Evolutionary conservation across 2,113 vertebrate species (phyloP).

Genomic region (Sialia sialis): DNA sequence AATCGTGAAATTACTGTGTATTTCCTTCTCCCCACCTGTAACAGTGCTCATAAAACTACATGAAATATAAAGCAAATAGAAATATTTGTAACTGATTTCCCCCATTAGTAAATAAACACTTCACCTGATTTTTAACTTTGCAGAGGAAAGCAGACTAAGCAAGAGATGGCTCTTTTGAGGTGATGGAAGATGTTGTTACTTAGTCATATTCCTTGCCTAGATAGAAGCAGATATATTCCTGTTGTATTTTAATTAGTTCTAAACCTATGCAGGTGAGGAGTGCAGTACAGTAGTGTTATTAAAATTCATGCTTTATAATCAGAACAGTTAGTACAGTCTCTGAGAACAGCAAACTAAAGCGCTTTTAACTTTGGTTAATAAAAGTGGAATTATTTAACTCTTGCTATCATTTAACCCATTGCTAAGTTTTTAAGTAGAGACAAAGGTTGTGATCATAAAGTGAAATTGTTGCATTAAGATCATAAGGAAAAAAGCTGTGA

Average conservation of each 20-base stretch:
- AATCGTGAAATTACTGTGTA: too few relatives aligned
- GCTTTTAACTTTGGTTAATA: neutral
- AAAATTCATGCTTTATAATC: constrained; percentile 24
- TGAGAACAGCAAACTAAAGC: neutral
- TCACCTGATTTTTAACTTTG: neutral
- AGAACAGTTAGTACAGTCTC: neutral
- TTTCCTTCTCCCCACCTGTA: neutral
- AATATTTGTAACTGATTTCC: neutral
- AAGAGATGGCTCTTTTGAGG: neutral
- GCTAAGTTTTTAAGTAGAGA: neutral
- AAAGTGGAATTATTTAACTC: neutral
- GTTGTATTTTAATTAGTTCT: constrained; percentile 2
- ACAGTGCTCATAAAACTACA: neutral
- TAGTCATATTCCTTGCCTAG: neutral
- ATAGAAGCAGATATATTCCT: neutral
- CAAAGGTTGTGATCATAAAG: neutral
- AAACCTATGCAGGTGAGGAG: neutral
- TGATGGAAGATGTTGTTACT: neutral
- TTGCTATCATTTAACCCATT: neutral
- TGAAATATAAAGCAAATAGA: neutral
- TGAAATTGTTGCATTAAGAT: neutral
- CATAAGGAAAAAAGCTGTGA: neutral
- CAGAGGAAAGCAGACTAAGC: neutral
- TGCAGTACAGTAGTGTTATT: neutral
- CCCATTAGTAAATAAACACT: neutral